phyloP scores from a whole-genome alignment of 2,888 invertebrate species.

The Synergus itoensis region DNA sequence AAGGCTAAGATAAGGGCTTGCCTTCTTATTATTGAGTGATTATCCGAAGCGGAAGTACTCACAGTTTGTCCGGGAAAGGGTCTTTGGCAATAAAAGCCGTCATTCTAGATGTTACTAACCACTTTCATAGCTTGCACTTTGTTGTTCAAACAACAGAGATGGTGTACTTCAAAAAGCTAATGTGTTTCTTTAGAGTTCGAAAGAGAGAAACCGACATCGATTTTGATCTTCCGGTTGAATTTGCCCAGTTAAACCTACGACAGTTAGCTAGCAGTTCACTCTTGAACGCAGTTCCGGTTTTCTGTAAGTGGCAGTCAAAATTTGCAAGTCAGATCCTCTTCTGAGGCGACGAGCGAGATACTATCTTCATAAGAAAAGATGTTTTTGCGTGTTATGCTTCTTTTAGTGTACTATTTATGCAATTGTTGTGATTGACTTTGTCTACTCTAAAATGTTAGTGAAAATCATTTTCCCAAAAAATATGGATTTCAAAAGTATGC shows the following conservation, averaged over 20 bases:
- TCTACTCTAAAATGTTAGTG: no score
- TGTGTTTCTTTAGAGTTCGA: background rate
- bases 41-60: slow-evolving; percentile 1
- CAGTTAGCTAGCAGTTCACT: slow-evolving; percentile 47
- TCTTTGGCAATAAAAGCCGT: background rate
- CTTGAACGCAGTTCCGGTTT: slow-evolving; percentile 44
- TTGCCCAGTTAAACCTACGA: slow-evolving; percentile 46
- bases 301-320: slow-evolving; percentile 38
- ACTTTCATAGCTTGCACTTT: background rate
- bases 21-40: background rate
- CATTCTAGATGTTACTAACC: background rate
- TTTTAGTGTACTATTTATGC: background rate
- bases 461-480: no score
- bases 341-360: slow-evolving; percentile 42
- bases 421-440: background rate
- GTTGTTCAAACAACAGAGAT: background rate
- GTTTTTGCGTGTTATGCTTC: background rate
- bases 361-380: background rate
- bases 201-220: slow-evolving; percentile 43
- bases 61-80: background rate
- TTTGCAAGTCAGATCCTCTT: slow-evolving; percentile 41
- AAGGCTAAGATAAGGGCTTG: background rate
- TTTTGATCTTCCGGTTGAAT: slow-evolving; percentile 44
- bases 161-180: slow-evolving; percentile 6
- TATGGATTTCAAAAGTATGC: no score